Evolutionary conservation across 2,113 vertebrate species (phyloP).

Genomic region (Uropsilus gracilis): DNA sequence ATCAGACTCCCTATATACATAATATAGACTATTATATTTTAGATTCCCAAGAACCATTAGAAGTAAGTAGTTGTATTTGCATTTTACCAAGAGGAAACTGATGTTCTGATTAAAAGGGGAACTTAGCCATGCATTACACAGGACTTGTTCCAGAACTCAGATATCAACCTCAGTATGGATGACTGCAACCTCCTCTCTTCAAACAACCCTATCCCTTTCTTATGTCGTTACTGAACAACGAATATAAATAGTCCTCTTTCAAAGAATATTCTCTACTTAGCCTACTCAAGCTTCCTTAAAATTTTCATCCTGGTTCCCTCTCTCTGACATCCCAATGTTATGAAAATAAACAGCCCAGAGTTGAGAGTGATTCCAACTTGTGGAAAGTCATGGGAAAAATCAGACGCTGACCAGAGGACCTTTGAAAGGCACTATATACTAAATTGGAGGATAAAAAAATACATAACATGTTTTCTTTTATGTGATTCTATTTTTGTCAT

Average conservation of each 20-base stretch:
- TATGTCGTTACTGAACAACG: neutral
- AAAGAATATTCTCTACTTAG: neutral
- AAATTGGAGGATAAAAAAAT: conserved; percentile 42
- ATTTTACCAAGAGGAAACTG: neutral
- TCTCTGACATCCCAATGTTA: neutral
- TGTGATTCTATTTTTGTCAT: conserved; percentile 46
- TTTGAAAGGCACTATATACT: neutral
- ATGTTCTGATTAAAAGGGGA: neutral
- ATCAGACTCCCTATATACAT: neutral
- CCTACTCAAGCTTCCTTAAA: conserved; percentile 12
- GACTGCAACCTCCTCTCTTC: neutral
- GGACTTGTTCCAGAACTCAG: neutral
- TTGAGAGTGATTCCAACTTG: neutral
- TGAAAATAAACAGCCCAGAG: neutral
- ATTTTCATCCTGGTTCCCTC: neutral
- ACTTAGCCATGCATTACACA: neutral
- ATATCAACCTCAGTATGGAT: neutral
- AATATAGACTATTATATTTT: neutral
- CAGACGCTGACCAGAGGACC: neutral
- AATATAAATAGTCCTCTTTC: neutral
- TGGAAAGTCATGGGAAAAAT: neutral
- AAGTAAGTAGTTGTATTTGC: conserved; percentile 13
- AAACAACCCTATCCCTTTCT: neutral
- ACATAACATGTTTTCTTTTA: conserved; percentile 23
- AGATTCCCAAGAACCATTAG: neutral